Conservation (phyloP, 2,888 invertebrate genomes). For the Drosophila demipolita region DNA sequence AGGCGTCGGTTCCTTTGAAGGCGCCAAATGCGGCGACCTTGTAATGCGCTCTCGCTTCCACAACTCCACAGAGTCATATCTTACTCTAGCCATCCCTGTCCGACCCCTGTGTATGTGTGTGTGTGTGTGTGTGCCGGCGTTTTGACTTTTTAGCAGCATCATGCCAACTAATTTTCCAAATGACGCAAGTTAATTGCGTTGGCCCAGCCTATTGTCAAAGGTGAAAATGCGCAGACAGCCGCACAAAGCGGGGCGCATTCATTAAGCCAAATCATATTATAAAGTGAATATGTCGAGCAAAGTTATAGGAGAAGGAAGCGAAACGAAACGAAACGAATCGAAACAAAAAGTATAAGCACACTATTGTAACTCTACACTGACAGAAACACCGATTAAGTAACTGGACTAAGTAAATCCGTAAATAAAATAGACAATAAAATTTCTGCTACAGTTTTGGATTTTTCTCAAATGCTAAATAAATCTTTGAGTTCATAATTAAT, state of each 20-base stretch:
- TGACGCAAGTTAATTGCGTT: slow-evolving; percentile 76
- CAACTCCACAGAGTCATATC: neutral
- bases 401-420: neutral
- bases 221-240: slow-evolving; percentile 49
- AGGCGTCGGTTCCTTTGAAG: slow-evolving; percentile 57
- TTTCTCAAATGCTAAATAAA: neutral
- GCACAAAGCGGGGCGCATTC: slow-evolving; percentile 65
- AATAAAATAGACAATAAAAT: no score
- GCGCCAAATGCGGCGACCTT: slow-evolving; percentile 56
- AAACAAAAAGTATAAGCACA: neutral
- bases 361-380: neutral
- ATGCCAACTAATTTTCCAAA: slow-evolving; percentile 78
- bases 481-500: neutral
- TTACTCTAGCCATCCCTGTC: neutral
- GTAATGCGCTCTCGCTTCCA: slow-evolving; percentile 17
- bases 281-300: slow-evolving; percentile 57
- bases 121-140: neutral
- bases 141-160: slow-evolving; percentile 68
- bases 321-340: neutral
- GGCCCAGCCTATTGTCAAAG: slow-evolving; percentile 65
- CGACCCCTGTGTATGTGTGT: neutral
- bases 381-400: neutral
- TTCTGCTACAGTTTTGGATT: neutral
- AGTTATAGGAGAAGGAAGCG: slow-evolving; percentile 1
- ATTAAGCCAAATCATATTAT: slow-evolving; percentile 73